Evolutionary conservation across 2,888 invertebrate species (phyloP), one percentile per base, ranked within the genome.

Genomic region (Napeogenes sylphis): DNA sequence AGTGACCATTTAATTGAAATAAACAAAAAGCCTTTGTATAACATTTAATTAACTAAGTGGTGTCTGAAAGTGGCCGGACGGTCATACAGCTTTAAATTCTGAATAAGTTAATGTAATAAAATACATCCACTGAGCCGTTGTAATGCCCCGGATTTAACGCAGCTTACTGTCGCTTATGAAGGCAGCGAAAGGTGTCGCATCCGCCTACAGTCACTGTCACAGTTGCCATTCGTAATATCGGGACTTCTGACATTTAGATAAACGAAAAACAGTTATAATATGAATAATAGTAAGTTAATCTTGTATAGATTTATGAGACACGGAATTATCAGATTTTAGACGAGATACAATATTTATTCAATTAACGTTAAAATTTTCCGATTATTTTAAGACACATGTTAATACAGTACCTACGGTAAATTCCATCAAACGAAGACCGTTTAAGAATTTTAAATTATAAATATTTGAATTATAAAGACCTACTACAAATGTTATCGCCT

Each of bases 91-190:
- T 77, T 76, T 76, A 73, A 75, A 76, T 76, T 73, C 76, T 79
- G 83, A 82, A 83, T 84, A 81, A 83, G 82, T 81, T 81, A 84
- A 84, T 74, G 83, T 82, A 85, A 86, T 86, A 84, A 85, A 85
- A 85, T 84, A 84, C 83, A 85, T 84, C 86, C 81, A 75, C 75
- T 80, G 80, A 84, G 79, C 82, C 78, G 66, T 70, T 69, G 75
- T 81, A 81, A 84, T 78, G 75, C 80, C 73, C 66, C 64, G 80
- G 84, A 76, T 81, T 84, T 85, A 79, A 76, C 80, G 73, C 71
- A 77, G 84, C 83, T 86, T 81, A 83, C 77, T 77, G 75, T 73
- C 76, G 81, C 78, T 81, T 80, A 80, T 73, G 77, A 81, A 81
- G 79, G 81, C 78, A 78, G 75, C 76, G 72, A 77, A 81, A 80